phyloP scores from a whole-genome alignment of 1,140 invertebrate species.

The Apocrypta bakeri region DNA sequence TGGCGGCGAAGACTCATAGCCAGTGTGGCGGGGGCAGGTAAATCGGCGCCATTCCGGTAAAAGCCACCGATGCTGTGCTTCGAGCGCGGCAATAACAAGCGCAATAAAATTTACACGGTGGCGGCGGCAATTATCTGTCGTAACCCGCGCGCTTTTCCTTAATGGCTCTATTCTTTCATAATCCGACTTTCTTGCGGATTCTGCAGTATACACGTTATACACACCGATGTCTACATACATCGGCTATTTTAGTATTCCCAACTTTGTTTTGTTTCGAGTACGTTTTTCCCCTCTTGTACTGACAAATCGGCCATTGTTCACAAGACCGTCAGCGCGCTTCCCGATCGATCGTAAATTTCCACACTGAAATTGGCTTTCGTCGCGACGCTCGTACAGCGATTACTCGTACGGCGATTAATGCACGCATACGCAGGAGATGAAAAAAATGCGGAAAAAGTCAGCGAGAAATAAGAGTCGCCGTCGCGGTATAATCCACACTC shows the following conservation, averaged over 20 bases:
- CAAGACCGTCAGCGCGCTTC: conserved; percentile 9
- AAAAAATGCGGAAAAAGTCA: too few species aligned
- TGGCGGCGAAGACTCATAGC: too few species aligned
- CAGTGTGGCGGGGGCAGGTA: too few species aligned
- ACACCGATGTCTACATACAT: too few species aligned
- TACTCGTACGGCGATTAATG: too few species aligned
- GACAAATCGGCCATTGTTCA: conserved; percentile 22
- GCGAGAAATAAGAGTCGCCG: too few species aligned
- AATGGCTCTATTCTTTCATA: conserved; percentile 8
- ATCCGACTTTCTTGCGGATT: background rate
- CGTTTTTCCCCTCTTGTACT: background rate
- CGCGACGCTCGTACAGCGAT: too few species aligned
- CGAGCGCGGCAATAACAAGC: background rate
- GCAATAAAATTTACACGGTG: background rate
- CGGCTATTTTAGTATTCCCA: too few species aligned
- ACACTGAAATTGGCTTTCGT: background rate
- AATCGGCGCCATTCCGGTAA: background rate
- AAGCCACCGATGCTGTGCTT: background rate
- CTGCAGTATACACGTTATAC: too few species aligned
- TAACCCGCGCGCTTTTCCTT: background rate
- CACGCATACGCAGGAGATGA: too few species aligned
- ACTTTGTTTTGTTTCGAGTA: too few species aligned
- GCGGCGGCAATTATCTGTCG: conserved; percentile 26
- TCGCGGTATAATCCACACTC: too few species aligned
- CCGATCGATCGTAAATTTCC: conserved; percentile 25